These are phyloP conservation scores for Seira musarum DNA, from an alignment of 2,888 invertebrate genomes.

Conservation along the genomic window DNA sequence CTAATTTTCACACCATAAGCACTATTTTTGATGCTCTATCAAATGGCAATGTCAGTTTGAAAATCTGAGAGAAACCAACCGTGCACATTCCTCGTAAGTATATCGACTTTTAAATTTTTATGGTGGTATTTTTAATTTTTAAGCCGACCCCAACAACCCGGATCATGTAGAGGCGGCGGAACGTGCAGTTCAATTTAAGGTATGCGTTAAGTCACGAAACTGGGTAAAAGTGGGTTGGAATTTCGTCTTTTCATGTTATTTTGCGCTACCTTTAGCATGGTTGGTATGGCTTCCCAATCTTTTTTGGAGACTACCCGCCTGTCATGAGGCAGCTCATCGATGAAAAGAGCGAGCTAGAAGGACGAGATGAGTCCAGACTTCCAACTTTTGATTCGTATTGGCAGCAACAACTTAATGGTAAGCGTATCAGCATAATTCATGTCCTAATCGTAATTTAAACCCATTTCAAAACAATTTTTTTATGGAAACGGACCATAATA, in stretches of 20 bases:
- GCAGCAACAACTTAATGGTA: conserved; percentile 55
- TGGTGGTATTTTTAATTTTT: background rate
- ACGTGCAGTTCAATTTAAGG: conserved; percentile 57
- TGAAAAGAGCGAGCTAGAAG: conserved; percentile 59
- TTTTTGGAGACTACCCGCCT: conserved; percentile 66
- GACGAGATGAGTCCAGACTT: conserved; percentile 62
- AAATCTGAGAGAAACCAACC: too few species aligned
- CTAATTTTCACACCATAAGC: too few species aligned
- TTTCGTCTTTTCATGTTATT: background rate
- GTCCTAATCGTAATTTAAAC: too few species aligned
- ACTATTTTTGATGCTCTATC: too few species aligned
- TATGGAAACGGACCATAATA: conserved; percentile 12
- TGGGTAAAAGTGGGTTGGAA: too few species aligned
- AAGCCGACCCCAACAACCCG: conserved; percentile 24
- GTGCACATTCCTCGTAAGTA: too few species aligned
- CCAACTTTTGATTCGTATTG: conserved; percentile 63
- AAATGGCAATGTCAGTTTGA: too few species aligned
- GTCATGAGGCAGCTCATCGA: conserved; percentile 64
- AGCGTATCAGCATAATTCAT: too few species aligned
- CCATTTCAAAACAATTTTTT: too few species aligned
- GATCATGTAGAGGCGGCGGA: conserved; percentile 54
- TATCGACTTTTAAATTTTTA: too few species aligned
- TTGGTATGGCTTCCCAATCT: conserved; percentile 65
- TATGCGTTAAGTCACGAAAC: too few species aligned
- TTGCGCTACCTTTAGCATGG: conserved; percentile 54